Percentiles rank a stretch among this genome's conserved stretches.
These are phyloP conservation scores for Ictidomys tridecemlineatus DNA, from an alignment of 2,113 vertebrate genomes.

Conservation along the genomic window DNA sequence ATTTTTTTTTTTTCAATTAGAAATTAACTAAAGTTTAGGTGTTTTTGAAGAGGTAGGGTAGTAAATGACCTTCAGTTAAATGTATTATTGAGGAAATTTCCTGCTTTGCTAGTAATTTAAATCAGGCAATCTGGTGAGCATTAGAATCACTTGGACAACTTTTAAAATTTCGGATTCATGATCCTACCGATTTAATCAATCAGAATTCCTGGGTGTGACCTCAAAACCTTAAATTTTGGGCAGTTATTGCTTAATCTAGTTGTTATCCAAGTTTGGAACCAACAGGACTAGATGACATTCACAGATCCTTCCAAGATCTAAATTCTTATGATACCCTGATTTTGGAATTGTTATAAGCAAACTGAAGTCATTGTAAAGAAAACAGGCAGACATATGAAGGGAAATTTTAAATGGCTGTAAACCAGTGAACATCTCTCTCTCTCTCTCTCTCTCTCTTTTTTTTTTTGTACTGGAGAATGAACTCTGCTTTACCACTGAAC, in stretches of 20 bases:
- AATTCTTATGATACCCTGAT: background rate
- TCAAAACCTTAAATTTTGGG: background rate
- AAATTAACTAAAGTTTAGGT: background rate
- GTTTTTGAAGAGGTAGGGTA: background rate
- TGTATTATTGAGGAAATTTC: background rate
- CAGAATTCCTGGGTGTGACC: background rate
- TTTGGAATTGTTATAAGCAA: background rate
- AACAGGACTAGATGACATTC: background rate
- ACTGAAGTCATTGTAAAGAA: constrained; percentile 1
- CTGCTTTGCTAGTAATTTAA: background rate
- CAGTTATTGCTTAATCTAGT: background rate
- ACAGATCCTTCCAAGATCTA: background rate
- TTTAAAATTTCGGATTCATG: constrained; percentile 3
- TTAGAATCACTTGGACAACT: background rate
- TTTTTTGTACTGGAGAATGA: too few species aligned
- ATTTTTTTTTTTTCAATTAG: background rate
- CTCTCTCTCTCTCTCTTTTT: too few species aligned
- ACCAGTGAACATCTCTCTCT: background rate
- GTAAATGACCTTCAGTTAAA: background rate
- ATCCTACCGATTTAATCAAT: constrained; percentile 1
- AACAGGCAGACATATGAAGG: constrained; percentile 4
- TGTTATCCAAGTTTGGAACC: background rate
- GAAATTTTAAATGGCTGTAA: background rate
- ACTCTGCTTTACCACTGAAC: too few species aligned
- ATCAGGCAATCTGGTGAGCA: background rate